These are phyloP conservation scores for Phalloptychus januarius DNA, from an alignment of 2,797 vertebrate genomes.

Conservation along the genomic window DNA sequence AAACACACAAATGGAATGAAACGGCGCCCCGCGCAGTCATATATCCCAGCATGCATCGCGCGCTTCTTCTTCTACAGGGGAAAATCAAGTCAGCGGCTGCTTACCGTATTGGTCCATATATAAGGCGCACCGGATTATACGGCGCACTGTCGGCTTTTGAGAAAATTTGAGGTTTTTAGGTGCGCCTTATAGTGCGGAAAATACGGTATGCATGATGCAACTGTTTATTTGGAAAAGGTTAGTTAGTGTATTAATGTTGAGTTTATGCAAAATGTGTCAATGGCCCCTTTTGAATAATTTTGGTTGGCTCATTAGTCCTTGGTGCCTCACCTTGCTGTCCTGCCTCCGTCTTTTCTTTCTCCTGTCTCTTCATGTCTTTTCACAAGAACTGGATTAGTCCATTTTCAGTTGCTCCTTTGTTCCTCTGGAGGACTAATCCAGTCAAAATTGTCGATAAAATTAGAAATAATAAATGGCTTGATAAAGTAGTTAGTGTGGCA, in stretches of 20 bases:
- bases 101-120: too few species aligned
- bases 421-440: not conserved
- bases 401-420: not conserved
- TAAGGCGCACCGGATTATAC: too few species aligned
- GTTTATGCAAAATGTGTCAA: not conserved
- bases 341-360: not conserved
- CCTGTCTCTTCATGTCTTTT: not conserved
- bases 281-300: not conserved
- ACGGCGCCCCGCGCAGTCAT: too few species aligned
- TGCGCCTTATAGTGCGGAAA: too few species aligned
- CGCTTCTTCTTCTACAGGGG: too few species aligned
- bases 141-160: too few species aligned
- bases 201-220: not conserved
- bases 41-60: too few species aligned
- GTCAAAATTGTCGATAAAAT: not conserved
- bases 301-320: not conserved
- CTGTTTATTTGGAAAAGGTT: not conserved
- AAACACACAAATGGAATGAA: too few species aligned
- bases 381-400: not conserved
- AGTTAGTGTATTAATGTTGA: not conserved
- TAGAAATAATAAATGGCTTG: not conserved
- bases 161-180: too few species aligned
- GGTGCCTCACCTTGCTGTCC: not conserved
- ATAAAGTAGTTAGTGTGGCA: not conserved
- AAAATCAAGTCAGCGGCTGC: too few species aligned